phyloP scores from a whole-genome alignment of 2,797 vertebrate genomes.

The Hafferia zeledoni region DNA sequence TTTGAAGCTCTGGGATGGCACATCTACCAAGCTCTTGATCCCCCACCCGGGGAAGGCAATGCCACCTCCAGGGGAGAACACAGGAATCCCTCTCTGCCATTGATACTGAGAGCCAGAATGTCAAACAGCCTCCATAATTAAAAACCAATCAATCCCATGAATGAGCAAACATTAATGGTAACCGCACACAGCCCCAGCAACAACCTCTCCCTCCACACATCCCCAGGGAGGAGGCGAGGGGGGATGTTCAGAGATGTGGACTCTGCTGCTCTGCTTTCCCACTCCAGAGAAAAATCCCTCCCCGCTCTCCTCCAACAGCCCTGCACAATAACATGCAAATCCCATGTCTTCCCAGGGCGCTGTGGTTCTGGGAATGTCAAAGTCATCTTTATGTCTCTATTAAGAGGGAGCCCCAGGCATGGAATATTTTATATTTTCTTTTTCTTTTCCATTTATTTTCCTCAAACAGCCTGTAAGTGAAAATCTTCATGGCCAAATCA shows the following conservation, averaged over 20 bases:
- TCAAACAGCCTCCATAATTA: slow-evolving; percentile 42
- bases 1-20: slow-evolving; percentile 43
- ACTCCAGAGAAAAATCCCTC: slow-evolving; percentile 33
- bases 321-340: slow-evolving; percentile 61
- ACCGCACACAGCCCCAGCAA: slow-evolving; percentile 38
- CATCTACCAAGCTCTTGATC: neutral
- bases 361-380: slow-evolving; percentile 56
- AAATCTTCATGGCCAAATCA: slow-evolving; percentile 61
- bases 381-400: slow-evolving; percentile 65
- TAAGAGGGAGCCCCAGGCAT: slow-evolving; percentile 63
- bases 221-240: neutral
- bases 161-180: slow-evolving; percentile 14
- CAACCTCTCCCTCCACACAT: neutral
- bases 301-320: slow-evolving; percentile 6
- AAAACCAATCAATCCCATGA: slow-evolving; percentile 38
- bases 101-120: slow-evolving; percentile 7
- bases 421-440: slow-evolving; percentile 43
- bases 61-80: slow-evolving; percentile 43
- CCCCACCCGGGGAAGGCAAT: neutral
- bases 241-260: slow-evolving; percentile 16
- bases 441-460: slow-evolving; percentile 48
- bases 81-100: slow-evolving; percentile 27
- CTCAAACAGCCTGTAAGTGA: slow-evolving; percentile 65
- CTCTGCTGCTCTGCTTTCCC: slow-evolving; percentile 41
- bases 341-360: slow-evolving; percentile 41